Evolutionary conservation across 2,113 vertebrate species (phyloP), one percentile per base, ranked within the genome.

Genomic region (Alces alces): DNA sequence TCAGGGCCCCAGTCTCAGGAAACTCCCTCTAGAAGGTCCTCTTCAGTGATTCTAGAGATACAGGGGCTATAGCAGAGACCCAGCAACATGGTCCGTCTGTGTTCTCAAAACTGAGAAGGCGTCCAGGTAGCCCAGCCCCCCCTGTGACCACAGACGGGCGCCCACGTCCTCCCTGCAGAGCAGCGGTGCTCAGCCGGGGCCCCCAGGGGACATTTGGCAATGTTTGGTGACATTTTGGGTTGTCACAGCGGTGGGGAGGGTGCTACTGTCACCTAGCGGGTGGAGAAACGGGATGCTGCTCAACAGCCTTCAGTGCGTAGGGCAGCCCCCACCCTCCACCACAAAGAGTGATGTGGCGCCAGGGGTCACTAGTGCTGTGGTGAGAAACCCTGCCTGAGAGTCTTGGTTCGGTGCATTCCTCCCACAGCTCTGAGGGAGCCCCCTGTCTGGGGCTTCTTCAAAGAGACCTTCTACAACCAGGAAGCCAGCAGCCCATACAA

Each of bases 381-480:
- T 84, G 84, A 76, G 93, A 90, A 86, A 39, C 15, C 30, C 89
- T 57, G 78, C 60, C 13, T 14, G 58, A 4, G 6, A 36, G 83
- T 89, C 58, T 80, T 47, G 58, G n/a, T 92, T 94, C 3, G 5
- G 89, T 25, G n/a, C 52, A 27, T 66, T 52, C 21, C 7, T 47
- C 64, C 55, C 70, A 36, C 43, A 50, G 47, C 84, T 79, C 90
- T 39, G 94, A 92, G 87, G 94, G 96, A 89, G 90, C 52, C 60
- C 52, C 60, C 60, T 25, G 36, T 83, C 79, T 92, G 97, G 83
- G 90, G 61, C 90, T 78, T 91, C 94, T 93, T 97, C 70, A 89
- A 66, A 91, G 86, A 86, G 57, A 96, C 93, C 95, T 95, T 95
- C 90, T 92, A 94, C 73, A 97, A 94, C 84, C 93, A 97, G 93